Percentiles rank a stretch among this genome's conserved stretches.
These are phyloP conservation scores for Cyclura pinguis DNA, from an alignment of 2,797 vertebrate species.

Conservation along the genomic window DNA sequence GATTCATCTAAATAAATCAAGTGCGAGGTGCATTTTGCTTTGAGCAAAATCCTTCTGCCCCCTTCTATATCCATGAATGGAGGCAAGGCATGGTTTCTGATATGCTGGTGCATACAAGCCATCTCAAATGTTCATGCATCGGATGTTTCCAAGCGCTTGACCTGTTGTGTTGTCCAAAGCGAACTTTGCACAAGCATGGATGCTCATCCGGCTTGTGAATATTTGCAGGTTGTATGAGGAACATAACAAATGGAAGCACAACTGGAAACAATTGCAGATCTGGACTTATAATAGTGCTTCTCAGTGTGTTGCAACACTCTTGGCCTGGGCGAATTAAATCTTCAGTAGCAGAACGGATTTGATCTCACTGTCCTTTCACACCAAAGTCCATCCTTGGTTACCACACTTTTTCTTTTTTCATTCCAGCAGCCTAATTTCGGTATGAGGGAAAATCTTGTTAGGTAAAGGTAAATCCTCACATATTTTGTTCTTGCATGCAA, in stretches of 20 bases:
- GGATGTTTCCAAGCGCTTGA: background rate
- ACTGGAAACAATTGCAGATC: background rate
- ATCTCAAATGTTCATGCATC: background rate
- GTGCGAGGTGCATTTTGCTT: constrained; percentile 39
- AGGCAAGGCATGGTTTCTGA: background rate
- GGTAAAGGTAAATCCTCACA: too few species aligned
- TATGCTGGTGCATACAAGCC: background rate
- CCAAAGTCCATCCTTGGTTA: background rate
- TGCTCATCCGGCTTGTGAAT: too few species aligned
- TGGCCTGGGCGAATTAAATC: too few species aligned
- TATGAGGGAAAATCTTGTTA: background rate
- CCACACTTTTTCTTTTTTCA: background rate
- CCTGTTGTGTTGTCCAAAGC: background rate
- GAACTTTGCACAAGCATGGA: background rate
- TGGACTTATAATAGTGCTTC: background rate
- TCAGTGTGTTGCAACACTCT: background rate
- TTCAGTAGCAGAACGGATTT: background rate
- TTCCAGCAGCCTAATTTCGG: background rate
- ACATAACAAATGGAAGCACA: too few species aligned
- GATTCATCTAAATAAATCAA: constrained; percentile 72
- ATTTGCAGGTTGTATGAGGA: background rate
- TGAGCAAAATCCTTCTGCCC: background rate
- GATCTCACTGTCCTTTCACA: background rate
- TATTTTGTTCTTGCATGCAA: too few species aligned
- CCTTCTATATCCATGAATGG: background rate